These are phyloP conservation scores for Dolichopus griseipennis DNA, from an alignment of 2,888 invertebrate species.

Conservation along the genomic window DNA sequence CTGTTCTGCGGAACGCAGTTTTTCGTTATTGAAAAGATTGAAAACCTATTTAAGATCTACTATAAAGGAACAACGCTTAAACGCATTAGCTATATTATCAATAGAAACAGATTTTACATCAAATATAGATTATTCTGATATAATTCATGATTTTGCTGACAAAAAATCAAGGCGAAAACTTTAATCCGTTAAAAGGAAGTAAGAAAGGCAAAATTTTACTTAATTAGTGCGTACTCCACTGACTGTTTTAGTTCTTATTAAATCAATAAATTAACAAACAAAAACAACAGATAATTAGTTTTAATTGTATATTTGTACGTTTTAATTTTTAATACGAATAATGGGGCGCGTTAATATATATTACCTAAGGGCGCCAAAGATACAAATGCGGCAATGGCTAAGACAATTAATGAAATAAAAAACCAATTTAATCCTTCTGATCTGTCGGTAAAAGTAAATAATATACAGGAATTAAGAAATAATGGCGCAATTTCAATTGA, in stretches of 20 bases:
- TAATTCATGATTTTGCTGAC: conserved; percentile 9
- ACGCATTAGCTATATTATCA: no score
- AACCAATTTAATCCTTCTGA: no score
- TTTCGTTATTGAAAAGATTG: conserved; percentile 10
- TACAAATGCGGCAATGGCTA: conserved; percentile 9
- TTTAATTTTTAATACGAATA: conserved; percentile 7
- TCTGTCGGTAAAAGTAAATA: no score
- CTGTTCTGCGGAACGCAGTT: conserved; percentile 8
- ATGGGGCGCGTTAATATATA: conserved; percentile 10
- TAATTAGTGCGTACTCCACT: background rate
- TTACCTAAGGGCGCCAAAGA: conserved; percentile 7
- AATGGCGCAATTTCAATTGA: no score
- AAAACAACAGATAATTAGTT: conserved; percentile 5
- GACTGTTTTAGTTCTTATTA: background rate
- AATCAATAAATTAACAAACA: conserved; percentile 10
- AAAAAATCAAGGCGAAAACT: conserved; percentile 10
- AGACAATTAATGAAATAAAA: no score
- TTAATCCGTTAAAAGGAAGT: no score
- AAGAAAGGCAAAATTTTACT: background rate
- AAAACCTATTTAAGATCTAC: conserved; percentile 9
- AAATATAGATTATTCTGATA: conserved; percentile 4
- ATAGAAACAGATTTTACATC: no score
- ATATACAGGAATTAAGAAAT: no score
- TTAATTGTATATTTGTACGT: background rate
- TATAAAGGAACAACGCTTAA: no score